Evolutionary conservation across 2,113 vertebrate genomes (phyloP).

Genomic region (Odobenus rosmarus): DNA sequence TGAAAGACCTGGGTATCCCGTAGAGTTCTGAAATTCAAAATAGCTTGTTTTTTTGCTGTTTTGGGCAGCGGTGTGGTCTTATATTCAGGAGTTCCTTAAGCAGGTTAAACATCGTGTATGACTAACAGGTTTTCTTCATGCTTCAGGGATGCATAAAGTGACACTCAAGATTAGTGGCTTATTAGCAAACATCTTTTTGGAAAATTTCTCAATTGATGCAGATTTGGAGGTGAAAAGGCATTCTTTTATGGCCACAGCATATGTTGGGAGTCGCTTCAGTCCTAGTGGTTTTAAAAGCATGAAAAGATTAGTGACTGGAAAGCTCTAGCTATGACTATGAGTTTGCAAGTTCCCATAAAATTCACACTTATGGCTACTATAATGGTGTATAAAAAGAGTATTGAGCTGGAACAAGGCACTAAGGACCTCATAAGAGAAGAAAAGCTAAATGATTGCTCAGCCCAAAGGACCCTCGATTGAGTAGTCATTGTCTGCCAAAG

Average conservation of each 20-base stretch:
- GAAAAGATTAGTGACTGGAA: slow-evolving; percentile 87
- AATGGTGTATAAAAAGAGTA: slow-evolving; percentile 91
- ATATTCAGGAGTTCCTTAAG: background rate
- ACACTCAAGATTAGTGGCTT: slow-evolving; percentile 54
- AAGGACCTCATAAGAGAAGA: slow-evolving; percentile 90
- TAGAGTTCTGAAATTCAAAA: slow-evolving; percentile 24
- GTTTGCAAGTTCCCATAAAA: slow-evolving; percentile 91
- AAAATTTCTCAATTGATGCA: slow-evolving; percentile 54
- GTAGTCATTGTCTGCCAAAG: slow-evolving; percentile 92
- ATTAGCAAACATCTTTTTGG: slow-evolving; percentile 48
- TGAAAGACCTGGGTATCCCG: background rate
- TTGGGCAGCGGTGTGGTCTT: background rate
- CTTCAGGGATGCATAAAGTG: background rate
- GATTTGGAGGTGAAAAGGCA: slow-evolving; percentile 61
- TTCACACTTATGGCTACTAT: slow-evolving; percentile 89
- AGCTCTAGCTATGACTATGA: slow-evolving; percentile 85
- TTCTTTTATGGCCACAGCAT: slow-evolving; percentile 58
- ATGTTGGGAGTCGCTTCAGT: slow-evolving; percentile 78
- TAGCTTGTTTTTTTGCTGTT: background rate
- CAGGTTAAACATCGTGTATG: background rate
- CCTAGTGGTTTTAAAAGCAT: slow-evolving; percentile 82
- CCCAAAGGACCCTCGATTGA: slow-evolving; percentile 89
- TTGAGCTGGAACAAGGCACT: slow-evolving; percentile 92
- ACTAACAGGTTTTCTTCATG: background rate
- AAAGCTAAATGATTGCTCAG: slow-evolving; percentile 91